These are phyloP conservation scores for Fundulus diaphanus DNA, from an alignment of 2,797 vertebrate species.

Conservation along the genomic window DNA sequence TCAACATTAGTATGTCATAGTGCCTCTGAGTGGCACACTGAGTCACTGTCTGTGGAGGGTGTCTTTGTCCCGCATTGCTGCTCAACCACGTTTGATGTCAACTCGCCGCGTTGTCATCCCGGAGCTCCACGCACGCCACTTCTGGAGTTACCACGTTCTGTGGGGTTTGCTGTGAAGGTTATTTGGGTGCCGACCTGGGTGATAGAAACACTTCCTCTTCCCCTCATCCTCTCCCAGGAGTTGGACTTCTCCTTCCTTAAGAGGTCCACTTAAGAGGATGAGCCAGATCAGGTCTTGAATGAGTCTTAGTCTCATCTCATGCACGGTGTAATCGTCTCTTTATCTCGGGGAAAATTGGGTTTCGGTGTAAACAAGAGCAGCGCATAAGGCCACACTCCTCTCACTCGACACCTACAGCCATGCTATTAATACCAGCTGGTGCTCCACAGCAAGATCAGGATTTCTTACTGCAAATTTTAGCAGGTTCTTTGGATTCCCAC, in stretches of 20 bases:
- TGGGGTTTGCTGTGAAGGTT: slow-evolving; percentile 51
- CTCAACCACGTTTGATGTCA: slow-evolving; percentile 70
- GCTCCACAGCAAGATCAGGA: slow-evolving; percentile 33
- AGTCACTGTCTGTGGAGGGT: slow-evolving; percentile 61
- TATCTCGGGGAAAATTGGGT: slow-evolving; percentile 57
- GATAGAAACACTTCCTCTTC: slow-evolving; percentile 31
- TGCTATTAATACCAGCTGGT: slow-evolving; percentile 69
- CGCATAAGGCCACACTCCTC: slow-evolving; percentile 62
- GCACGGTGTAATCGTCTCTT: slow-evolving; percentile 58
- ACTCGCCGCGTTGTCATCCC: slow-evolving; percentile 57
- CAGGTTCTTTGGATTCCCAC: slow-evolving; percentile 32
- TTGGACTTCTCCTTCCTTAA: slow-evolving; percentile 25
- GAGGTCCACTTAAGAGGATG: slow-evolving; percentile 56
- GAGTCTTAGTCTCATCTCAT: slow-evolving; percentile 68
- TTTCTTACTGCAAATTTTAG: slow-evolving; percentile 46
- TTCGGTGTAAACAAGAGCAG: slow-evolving; percentile 59
- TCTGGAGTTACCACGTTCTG: slow-evolving; percentile 67
- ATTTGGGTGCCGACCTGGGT: slow-evolving; percentile 52
- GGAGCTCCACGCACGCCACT: slow-evolving; percentile 50
- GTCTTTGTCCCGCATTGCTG: slow-evolving; percentile 62
- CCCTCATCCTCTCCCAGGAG: slow-evolving; percentile 19
- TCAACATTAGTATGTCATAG: slow-evolving; percentile 43
- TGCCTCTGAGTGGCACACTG: slow-evolving; percentile 58
- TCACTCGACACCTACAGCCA: slow-evolving; percentile 71
- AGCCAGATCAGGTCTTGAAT: slow-evolving; percentile 60